phyloP scores from a whole-genome alignment of 23 tunicate species.

The Ciona savignyi region DNA sequence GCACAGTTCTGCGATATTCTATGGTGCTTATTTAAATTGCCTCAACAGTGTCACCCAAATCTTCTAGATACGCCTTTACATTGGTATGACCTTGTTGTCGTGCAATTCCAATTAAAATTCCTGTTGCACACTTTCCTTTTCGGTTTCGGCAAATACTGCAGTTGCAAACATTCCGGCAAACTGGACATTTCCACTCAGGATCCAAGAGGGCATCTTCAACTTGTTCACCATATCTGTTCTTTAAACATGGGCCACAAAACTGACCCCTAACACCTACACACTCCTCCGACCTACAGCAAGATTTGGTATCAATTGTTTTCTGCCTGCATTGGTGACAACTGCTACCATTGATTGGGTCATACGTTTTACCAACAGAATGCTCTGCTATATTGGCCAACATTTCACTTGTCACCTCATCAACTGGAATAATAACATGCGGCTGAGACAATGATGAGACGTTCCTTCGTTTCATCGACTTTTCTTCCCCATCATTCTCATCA shows the following conservation, averaged over 20 bases:
- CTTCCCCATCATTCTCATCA: not conserved
- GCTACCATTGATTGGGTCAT: slow-evolving; percentile 58
- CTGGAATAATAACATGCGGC: slow-evolving; percentile 67
- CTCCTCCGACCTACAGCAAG: slow-evolving; percentile 64
- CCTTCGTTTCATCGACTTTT: not conserved
- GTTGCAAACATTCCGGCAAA: slow-evolving; percentile 80
- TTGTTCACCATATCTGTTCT: slow-evolving; percentile 71
- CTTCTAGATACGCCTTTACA: slow-evolving; percentile 58
- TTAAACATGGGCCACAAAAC: slow-evolving; percentile 84
- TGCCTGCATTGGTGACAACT: slow-evolving; percentile 90
- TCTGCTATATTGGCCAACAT: slow-evolving; percentile 71
- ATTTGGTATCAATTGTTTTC: slow-evolving; percentile 82
- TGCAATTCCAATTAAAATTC: slow-evolving; percentile 72
- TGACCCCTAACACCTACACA: slow-evolving; percentile 84
- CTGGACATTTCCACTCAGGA: slow-evolving; percentile 89
- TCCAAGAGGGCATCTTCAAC: slow-evolving; percentile 55
- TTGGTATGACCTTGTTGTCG: slow-evolving; percentile 65
- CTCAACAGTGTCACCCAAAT: not conserved
- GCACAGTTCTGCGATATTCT: no score
- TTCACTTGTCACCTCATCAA: slow-evolving; percentile 58
- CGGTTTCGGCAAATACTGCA: slow-evolving; percentile 82
- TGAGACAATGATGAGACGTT: slow-evolving; percentile 11
- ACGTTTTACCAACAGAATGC: slow-evolving; percentile 62
- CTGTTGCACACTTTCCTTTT: slow-evolving; percentile 83
- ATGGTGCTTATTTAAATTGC: not conserved